Percentiles rank a stretch among this genome's conserved stretches.
Evolutionary conservation across 2,797 vertebrate genomes (phyloP).

Genomic region (Pangasius mekongensis): DNA sequence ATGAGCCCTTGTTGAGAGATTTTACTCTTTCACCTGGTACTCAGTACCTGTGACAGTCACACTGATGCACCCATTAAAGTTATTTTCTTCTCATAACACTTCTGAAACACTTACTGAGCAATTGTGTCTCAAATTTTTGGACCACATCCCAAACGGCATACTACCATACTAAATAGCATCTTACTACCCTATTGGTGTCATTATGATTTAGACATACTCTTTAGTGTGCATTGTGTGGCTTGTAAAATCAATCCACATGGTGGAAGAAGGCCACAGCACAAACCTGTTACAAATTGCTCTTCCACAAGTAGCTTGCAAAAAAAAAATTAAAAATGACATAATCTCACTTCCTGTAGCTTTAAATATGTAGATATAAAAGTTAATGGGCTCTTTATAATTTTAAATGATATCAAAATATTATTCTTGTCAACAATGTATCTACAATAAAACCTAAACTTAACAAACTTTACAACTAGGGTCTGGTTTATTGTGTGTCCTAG

Average conservation of each 20-base stretch:
- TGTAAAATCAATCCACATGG: not conserved
- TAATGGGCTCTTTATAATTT: not conserved
- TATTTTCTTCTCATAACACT: not conserved
- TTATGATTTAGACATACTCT: conserved; percentile 7
- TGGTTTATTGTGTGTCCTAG: not conserved
- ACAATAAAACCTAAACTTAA: not conserved
- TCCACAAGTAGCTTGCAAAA: not conserved
- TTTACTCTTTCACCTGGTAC: not conserved
- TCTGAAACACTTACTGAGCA: not conserved
- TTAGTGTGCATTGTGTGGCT: not conserved
- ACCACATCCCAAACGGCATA: not conserved
- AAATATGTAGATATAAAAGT: not conserved
- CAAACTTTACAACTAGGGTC: not conserved
- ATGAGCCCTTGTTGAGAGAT: not conserved
- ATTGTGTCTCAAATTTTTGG: not conserved
- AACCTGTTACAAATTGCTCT: not conserved
- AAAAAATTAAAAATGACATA: not conserved
- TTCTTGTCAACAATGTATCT: not conserved
- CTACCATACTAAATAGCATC: not conserved
- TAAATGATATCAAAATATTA: not conserved
- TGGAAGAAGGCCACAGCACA: not conserved
- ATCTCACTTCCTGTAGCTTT: not conserved
- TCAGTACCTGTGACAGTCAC: not conserved
- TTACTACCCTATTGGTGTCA: not conserved
- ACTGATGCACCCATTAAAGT: not conserved